Evolutionary conservation across 2,113 vertebrate species (phyloP).

Genomic region (Dromiciops gliroides): DNA sequence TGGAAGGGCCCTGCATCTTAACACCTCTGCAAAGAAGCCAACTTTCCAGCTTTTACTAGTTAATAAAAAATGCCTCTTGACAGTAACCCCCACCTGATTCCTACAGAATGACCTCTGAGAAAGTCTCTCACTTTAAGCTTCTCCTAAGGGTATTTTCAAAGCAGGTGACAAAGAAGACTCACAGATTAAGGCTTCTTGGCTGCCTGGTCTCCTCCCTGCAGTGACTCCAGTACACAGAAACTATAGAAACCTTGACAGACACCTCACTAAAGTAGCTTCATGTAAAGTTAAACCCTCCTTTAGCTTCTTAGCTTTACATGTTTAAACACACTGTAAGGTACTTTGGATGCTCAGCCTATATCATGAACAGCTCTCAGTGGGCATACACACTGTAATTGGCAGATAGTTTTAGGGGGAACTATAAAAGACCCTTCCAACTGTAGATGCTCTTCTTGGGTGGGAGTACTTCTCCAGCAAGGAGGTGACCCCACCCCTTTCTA

Average conservation of each 20-base stretch:
- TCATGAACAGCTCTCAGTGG: background rate
- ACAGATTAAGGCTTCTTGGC: background rate
- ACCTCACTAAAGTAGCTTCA: background rate
- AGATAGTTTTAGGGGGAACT: background rate
- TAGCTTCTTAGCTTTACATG: conserved; percentile 2
- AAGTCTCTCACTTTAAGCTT: background rate
- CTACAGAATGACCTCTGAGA: conserved; percentile 1
- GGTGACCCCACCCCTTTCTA: background rate
- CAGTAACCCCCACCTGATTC: conserved; percentile 32
- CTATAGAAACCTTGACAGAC: conserved; percentile 12
- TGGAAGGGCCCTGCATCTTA: conserved; percentile 30
- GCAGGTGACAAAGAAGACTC: conserved; percentile 52
- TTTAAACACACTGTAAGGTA: background rate
- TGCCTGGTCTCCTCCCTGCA: background rate
- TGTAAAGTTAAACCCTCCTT: background rate
- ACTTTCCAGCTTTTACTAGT: conserved; percentile 2
- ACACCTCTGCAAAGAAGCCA: background rate
- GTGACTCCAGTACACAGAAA: background rate
- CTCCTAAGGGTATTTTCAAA: conserved; percentile 1
- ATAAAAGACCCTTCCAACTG: background rate
- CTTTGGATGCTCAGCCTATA: background rate
- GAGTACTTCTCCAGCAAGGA: background rate
- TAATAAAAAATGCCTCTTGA: conserved; percentile 42
- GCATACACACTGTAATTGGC: background rate
- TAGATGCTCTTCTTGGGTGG: background rate